phyloP scores from a whole-genome alignment of 2,888 invertebrate genomes.

The Nezara viridula region DNA sequence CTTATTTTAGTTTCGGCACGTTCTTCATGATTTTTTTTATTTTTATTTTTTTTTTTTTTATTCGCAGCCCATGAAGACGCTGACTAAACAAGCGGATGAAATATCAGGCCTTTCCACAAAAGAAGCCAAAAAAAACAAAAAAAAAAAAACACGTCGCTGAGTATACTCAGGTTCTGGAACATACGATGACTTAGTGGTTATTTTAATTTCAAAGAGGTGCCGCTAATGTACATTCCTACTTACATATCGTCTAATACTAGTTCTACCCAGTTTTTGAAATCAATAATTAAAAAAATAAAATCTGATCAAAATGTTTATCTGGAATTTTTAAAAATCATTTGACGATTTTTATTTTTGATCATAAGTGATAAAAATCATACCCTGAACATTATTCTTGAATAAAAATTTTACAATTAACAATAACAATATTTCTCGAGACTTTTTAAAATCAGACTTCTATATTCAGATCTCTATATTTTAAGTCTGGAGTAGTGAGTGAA shows the following conservation, averaged over 20 bases:
- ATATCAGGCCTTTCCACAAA: slow-evolving; percentile 4
- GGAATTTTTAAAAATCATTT: no score
- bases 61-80: not conserved
- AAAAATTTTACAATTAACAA: no score
- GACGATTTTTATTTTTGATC: no score
- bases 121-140: not conserved
- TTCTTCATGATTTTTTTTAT: not conserved
- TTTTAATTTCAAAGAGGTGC: not conserved
- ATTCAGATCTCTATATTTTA: no score
- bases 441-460: no score
- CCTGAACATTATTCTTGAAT: no score
- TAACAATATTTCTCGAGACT: no score
- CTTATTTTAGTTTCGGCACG: slow-evolving; percentile 9
- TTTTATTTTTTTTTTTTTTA: not conserved
- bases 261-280: no score
- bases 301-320: no score
- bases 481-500: no score
- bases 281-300: no score
- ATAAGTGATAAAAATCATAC: no score
- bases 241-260: not conserved
- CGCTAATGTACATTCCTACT: not conserved
- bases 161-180: not conserved
- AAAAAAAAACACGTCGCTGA: not conserved
- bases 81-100: slow-evolving; percentile 28
- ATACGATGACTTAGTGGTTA: not conserved